Conservation (phyloP, 2,113 vertebrate species). For the Loxodonta africana region DNA sequence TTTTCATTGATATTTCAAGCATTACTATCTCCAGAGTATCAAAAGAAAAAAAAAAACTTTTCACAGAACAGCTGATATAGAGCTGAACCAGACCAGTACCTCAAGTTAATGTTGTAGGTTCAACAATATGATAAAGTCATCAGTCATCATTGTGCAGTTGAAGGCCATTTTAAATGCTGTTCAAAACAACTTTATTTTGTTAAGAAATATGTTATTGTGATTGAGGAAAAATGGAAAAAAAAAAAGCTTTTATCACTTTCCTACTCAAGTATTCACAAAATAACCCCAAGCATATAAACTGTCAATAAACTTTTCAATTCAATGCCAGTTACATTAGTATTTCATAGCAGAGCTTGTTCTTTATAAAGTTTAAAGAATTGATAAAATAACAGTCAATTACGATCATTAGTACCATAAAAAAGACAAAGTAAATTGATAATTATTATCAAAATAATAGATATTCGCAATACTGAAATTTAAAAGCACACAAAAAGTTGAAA, state of each 20-base stretch:
- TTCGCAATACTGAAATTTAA: neutral
- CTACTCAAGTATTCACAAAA: neutral
- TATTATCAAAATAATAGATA: neutral
- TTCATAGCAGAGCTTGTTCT: neutral
- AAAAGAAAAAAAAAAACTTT: neutral
- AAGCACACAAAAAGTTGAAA: neutral
- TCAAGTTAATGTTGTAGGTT: neutral
- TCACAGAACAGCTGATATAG: neutral
- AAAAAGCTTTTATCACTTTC: neutral
- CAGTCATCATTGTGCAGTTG: neutral
- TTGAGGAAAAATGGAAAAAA: slow-evolving; percentile 10
- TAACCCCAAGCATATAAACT: neutral
- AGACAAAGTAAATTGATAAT: neutral
- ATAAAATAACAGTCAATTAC: neutral
- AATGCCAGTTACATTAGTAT: slow-evolving; percentile 24
- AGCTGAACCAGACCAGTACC: neutral
- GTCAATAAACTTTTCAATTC: neutral
- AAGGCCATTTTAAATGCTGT: slow-evolving; percentile 3
- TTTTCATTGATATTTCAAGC: neutral
- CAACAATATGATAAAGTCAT: neutral
- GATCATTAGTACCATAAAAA: neutral
- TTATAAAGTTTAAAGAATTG: neutral
- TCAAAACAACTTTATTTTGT: neutral
- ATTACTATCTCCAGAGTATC: neutral
- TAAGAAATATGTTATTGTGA: neutral